Conservation (phyloP, 2,888 invertebrate genomes). For the Eledona agricola region DNA sequence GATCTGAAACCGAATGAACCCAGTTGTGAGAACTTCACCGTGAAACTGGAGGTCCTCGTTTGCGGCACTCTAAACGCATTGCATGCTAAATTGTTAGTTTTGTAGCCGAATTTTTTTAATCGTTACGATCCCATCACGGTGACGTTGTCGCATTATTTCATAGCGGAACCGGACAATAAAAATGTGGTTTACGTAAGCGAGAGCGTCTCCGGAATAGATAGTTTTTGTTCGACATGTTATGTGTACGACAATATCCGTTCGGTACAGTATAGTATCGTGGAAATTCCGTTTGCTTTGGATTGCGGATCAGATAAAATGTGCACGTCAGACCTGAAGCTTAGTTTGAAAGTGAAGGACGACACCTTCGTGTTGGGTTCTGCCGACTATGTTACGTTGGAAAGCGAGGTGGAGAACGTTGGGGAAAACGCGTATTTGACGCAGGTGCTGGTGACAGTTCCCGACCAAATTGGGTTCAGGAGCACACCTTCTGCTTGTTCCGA, state of each 20-base stretch:
- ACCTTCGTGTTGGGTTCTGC: slow-evolving; percentile 56
- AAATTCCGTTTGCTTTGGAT: slow-evolving; percentile 60
- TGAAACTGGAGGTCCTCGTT: slow-evolving; percentile 36
- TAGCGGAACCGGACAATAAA: slow-evolving; percentile 19
- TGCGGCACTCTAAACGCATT: too few species aligned
- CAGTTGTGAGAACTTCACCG: slow-evolving; percentile 37
- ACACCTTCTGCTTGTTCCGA: slow-evolving; percentile 48
- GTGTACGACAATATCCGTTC: slow-evolving; percentile 40
- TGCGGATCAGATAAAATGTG: slow-evolving; percentile 68
- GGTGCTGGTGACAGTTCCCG: slow-evolving; percentile 62
- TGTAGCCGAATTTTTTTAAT: slow-evolving; percentile 22
- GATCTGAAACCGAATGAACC: slow-evolving; percentile 13
- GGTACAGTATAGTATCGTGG: slow-evolving; percentile 39
- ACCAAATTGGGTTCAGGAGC: slow-evolving; percentile 48
- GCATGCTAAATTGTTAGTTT: slow-evolving; percentile 3
- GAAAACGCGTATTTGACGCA: slow-evolving; percentile 65
- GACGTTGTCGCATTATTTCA: slow-evolving; percentile 36
- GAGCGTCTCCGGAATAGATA: slow-evolving; percentile 35
- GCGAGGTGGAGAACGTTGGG: slow-evolving; percentile 59
- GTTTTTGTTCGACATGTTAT: slow-evolving; percentile 49
- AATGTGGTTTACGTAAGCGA: slow-evolving; percentile 35
- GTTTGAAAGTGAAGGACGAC: slow-evolving; percentile 54
- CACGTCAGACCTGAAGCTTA: too few species aligned
- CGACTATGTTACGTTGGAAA: slow-evolving; percentile 49
- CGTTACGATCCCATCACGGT: slow-evolving; percentile 43